Base-by-base conservation (phyloP, 1,140 invertebrate species). In the Drosophila lacteicornis region DNA sequence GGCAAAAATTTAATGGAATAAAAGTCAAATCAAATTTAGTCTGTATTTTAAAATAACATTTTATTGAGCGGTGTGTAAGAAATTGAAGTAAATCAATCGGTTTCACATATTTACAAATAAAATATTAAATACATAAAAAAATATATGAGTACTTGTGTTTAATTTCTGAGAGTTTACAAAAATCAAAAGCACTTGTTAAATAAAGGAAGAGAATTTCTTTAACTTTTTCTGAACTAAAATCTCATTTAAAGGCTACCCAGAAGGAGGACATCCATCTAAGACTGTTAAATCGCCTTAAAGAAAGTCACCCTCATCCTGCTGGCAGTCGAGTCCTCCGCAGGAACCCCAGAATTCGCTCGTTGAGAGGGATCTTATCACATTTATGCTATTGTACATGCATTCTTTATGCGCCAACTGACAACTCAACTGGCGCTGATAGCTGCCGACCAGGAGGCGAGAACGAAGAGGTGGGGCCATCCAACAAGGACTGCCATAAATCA, bases 311-410 rank as follows among this genome's bases (percentile, higher is more conserved):
- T 15, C 62, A 22, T 33, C 12, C 60, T 15, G 13, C 36, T 19
- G 25, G 9, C 12, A 58, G 9, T 63, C 7, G 17, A 42, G 59
- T 53, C 51, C 62, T 27, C 27, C 43, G 70, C 40, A 45, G 53
- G 27, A 62, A 22, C 27, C 38, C 42, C 46, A 46, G 58, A 56
- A 65, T 53, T 66, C 19, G 49, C 75, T 71, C 49, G 67, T 86
- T 86, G 65, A 82, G 69, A 70, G 74, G 63, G 30, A 70, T 82
- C 74, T 85, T 85, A 81, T 81, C 82, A 82, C 82, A 81, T 86
- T 86, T 86, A 78, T 75, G 83, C 82, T 61, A 79, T 87, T 86
- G 79, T 79, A 62, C 76, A 79, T 86, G 83, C 82, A 82, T 86
- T 87, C 78, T 82, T 86, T 87, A 82, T 87, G 79, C 49, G 62